Evolutionary conservation across 1,140 invertebrate genomes (phyloP).

Genomic region (Diuraphis noxia): DNA sequence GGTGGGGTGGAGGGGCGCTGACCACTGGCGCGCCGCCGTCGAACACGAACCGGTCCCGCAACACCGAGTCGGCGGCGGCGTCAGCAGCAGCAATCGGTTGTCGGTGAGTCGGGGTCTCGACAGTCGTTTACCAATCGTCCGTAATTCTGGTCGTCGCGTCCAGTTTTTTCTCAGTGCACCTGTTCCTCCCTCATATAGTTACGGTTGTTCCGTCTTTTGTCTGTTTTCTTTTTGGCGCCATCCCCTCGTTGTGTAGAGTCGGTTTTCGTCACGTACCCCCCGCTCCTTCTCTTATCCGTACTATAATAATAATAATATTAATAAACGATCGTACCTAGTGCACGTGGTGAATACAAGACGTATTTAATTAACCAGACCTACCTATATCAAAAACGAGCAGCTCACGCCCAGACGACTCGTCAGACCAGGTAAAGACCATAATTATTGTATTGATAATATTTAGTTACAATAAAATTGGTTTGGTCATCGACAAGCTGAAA

Average conservation of each 20-base stretch:
- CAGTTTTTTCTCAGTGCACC: neutral
- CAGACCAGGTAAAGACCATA: neutral
- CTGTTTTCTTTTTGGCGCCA: neutral
- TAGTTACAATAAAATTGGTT: no score
- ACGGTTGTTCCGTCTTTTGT: neutral
- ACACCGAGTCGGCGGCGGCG: neutral
- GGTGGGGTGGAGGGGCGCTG: conserved; percentile 17
- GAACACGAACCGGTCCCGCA: conserved; percentile 6
- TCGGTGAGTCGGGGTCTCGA: neutral
- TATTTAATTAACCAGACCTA: neutral
- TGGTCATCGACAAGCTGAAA: no score
- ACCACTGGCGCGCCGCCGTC: neutral
- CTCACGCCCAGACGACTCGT: neutral
- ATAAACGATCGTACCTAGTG: neutral
- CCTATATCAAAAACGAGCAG: neutral
- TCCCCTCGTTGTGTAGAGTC: neutral
- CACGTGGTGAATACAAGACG: neutral
- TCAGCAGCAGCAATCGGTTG: neutral
- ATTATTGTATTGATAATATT: neutral
- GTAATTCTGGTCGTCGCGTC: neutral
- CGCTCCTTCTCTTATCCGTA: neutral
- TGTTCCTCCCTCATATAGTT: neutral
- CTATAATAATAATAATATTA: neutral
- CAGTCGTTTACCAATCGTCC: neutral
- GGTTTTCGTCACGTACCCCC: neutral